Percentiles rank a stretch among this genome's conserved stretches.
Evolutionary conservation across 2,797 vertebrate genomes (phyloP).

Genomic region (Channa striata): DNA sequence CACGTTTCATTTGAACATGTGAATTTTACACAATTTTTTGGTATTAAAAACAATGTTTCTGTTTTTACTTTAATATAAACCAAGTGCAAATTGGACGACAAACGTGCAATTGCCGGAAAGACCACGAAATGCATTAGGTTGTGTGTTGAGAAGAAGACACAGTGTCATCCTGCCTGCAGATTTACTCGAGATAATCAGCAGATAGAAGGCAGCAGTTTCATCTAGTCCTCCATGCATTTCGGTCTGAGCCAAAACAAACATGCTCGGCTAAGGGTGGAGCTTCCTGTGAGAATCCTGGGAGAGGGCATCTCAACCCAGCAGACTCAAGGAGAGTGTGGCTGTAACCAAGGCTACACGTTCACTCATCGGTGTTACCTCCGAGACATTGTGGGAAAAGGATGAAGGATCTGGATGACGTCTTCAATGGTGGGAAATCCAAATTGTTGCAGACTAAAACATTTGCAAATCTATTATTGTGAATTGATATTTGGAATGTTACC

Average conservation of each 20-base stretch:
- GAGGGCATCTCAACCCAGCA: constrained; percentile 60
- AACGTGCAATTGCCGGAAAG: too few relatives aligned
- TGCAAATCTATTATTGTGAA: constrained; percentile 11
- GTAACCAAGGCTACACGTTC: constrained; percentile 60
- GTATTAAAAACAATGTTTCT: too few relatives aligned
- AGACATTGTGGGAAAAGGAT: constrained; percentile 37
- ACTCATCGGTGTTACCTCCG: constrained; percentile 39
- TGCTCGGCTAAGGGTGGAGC: constrained; percentile 74
- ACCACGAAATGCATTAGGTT: background rate
- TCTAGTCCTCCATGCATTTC: constrained; percentile 52
- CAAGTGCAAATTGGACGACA: too few relatives aligned
- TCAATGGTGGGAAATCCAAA: background rate
- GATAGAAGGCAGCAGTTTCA: constrained; percentile 53
- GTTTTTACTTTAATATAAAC: too few relatives aligned
- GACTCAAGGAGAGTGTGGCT: constrained; percentile 43
- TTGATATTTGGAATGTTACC: background rate
- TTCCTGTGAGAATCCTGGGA: constrained; percentile 75
- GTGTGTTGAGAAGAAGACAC: constrained; percentile 16
- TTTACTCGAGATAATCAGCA: constrained; percentile 51
- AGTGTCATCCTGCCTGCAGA: constrained; percentile 39
- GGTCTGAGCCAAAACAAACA: constrained; percentile 73
- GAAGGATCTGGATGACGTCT: constrained; percentile 6
- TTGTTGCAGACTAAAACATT: constrained; percentile 19
- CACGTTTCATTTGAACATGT: too few relatives aligned
- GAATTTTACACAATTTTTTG: too few relatives aligned